Percentiles rank a stretch among this genome's conserved stretches.
Conservation (phyloP, 1,140 invertebrate genomes). For the Linepithema humile region DNA sequence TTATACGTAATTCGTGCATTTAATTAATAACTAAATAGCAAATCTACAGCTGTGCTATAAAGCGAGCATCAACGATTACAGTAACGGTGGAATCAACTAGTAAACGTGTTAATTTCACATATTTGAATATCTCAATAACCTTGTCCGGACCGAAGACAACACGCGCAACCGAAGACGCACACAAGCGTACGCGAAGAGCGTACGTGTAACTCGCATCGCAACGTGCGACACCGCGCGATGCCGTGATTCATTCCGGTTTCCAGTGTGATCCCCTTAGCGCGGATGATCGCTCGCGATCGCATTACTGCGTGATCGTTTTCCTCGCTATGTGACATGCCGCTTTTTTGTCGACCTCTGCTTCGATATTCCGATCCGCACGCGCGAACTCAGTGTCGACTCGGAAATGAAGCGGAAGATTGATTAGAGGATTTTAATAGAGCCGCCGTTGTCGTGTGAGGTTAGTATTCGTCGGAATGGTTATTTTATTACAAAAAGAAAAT, state of each 20-base stretch:
- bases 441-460: background rate
- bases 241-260: too few relatives aligned
- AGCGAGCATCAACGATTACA: background rate
- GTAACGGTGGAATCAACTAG: background rate
- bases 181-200: too few relatives aligned
- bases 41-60: background rate
- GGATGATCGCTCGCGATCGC: background rate
- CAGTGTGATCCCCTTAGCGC: background rate
- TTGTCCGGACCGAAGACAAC: constrained; percentile 3
- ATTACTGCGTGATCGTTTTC: background rate
- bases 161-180: too few relatives aligned
- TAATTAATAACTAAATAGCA: background rate
- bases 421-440: too few relatives aligned
- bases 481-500: background rate
- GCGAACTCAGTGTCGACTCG: background rate
- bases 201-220: too few relatives aligned
- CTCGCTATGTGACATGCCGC: background rate
- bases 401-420: background rate
- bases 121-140: background rate
- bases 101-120: constrained; percentile 6
- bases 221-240: too few relatives aligned
- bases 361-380: background rate
- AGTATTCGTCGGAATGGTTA: background rate
- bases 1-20: background rate
- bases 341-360: too few relatives aligned